These are phyloP conservation scores for Beris chalybata DNA, from an alignment of 2,888 invertebrate species.

Conservation along the genomic window DNA sequence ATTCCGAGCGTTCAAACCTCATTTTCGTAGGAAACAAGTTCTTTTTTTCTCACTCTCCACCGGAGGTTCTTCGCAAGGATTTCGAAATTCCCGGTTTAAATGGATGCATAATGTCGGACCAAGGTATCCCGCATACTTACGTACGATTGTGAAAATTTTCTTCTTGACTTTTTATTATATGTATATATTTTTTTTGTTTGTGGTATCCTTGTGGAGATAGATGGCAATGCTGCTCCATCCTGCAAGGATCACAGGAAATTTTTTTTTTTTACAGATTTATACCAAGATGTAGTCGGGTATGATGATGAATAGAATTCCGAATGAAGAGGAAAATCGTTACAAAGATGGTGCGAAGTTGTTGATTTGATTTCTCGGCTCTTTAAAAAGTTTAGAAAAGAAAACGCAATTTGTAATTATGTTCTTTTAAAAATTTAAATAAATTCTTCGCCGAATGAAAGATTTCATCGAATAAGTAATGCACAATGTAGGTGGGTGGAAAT, in stretches of 20 bases:
- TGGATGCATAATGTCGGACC: constrained; percentile 14
- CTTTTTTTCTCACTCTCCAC: not conserved
- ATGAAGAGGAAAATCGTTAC: constrained; percentile 15
- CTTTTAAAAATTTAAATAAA: no score
- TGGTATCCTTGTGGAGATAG: no score
- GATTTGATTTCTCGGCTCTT: constrained; percentile 25
- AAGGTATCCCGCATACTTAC: not conserved
- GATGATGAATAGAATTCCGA: not conserved
- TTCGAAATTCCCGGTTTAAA: constrained; percentile 9
- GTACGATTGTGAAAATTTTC: not conserved
- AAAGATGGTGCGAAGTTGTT: constrained; percentile 25
- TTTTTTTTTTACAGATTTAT: no score
- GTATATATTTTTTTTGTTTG: no score
- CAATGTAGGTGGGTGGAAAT: no score
- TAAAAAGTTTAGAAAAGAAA: not conserved
- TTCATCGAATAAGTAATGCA: no score
- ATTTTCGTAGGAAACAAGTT: constrained; percentile 12
- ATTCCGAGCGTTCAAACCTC: constrained; percentile 28
- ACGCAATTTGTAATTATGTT: no score
- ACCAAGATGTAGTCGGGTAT: no score
- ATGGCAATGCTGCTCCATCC: no score
- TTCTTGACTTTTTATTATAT: no score
- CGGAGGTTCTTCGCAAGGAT: constrained; percentile 1
- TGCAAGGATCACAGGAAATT: no score
- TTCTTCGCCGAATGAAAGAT: no score